Percentiles rank a stretch among this genome's conserved stretches.
Conservation (phyloP, 2,888 invertebrate species). For the Nemotelus pantherinus region DNA sequence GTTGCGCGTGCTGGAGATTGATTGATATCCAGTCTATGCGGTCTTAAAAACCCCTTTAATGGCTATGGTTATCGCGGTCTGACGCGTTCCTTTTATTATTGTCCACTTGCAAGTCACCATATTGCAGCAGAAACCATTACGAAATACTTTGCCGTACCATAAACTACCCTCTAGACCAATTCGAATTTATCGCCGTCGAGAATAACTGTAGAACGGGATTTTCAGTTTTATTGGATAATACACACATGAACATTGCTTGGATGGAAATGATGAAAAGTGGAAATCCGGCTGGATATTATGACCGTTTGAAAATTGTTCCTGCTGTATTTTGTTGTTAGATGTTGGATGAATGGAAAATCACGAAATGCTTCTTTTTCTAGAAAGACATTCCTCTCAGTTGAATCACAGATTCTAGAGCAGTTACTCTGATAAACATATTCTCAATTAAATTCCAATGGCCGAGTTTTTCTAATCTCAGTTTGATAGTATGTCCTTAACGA, state of each 20-base stretch:
- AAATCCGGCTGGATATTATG: slow-evolving; percentile 1
- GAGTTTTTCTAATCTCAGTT: not conserved
- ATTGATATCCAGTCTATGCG: slow-evolving; percentile 38
- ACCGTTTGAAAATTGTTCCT: no score
- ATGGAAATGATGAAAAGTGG: not conserved
- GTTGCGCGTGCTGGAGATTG: slow-evolving; percentile 24
- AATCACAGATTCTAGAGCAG: no score
- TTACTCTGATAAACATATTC: no score
- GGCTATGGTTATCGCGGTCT: slow-evolving; percentile 39
- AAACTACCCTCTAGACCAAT: slow-evolving; percentile 32
- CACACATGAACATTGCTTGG: slow-evolving; percentile 19
- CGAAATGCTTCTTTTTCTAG: no score
- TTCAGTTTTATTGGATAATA: slow-evolving; percentile 41
- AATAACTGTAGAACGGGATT: slow-evolving; percentile 30
- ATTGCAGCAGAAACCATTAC: slow-evolving; percentile 12
- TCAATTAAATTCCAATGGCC: no score
- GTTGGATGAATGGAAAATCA: no score
- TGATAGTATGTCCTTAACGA: slow-evolving; percentile 37
- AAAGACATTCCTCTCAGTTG: no score
- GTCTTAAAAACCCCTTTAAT: slow-evolving; percentile 37
- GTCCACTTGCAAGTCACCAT: slow-evolving; percentile 41
- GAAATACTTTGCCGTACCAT: slow-evolving; percentile 26
- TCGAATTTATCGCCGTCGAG: slow-evolving; percentile 27
- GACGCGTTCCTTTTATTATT: slow-evolving; percentile 38
- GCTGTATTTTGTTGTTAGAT: no score